Base-by-base conservation (phyloP, 2,113 vertebrate genomes). In the western clawed frog (Xenopus tropicalis) region DNA sequence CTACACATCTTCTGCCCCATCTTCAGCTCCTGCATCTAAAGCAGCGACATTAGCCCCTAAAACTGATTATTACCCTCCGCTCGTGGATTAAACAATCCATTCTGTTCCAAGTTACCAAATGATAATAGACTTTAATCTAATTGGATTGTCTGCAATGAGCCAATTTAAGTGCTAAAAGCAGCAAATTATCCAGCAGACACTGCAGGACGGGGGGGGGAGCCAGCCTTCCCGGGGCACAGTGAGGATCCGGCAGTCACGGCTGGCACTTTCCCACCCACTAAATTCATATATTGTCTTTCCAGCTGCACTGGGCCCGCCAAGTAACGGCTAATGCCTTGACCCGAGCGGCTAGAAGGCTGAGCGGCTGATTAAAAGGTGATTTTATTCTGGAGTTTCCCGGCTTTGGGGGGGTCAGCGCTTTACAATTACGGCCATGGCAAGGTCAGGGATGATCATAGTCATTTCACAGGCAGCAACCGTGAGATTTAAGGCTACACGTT, bases 91-190 rank as follows among this genome's bases (percentile, higher is more conserved):
- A 86, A 86, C 82, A 86, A 85, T 78, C 78, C 83, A 83, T 85
- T 90, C 88, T 84, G 87, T 89, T 87, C 87, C 85, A 87, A 90
- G 88, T 85, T 87, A 91, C 88, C 86, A 80, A 89, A 91, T 72
- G 80, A 90, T 91, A 88, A 88, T 89, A 90, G 86, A 87, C 87
- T 91, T 90, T 85, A 89, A 90, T 91, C 87, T 92, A 92, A 92
- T 90, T 90, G 89, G 90, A 91, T 89, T 92, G 90, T 85, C 88
- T 91, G 89, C 90, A 90, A 89, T 88, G 86, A 92, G 85, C 88
- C 88, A 91, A 90, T 91, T 91, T 91, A 91, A 91, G 90, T 91
- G 92, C 90, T 95, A 94, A 96, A 94, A 85, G 89, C 91, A 88
- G 87, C 89, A 74, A 94, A 94, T 93, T 93, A 94, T 93, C 94